A percentile compares a stretch with the other conserved stretches of the same genome.
Conservation (phyloP, 2,113 vertebrate species). For the Oreochromis tanganicae region DNA sequence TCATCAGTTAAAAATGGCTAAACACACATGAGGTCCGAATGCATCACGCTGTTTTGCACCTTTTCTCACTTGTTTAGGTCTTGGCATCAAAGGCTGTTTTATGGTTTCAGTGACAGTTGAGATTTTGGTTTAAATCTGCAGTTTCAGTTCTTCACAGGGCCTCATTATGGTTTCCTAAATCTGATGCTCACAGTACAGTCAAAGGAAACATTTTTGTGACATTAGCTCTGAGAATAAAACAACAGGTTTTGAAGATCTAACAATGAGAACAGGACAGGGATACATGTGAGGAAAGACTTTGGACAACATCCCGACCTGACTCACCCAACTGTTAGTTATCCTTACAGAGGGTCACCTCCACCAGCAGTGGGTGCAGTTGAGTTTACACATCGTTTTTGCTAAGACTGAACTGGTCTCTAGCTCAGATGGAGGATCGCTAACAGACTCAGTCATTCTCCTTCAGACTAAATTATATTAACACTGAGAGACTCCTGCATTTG, state of each 20-base stretch:
- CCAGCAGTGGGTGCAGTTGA: not conserved
- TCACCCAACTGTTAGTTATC: not conserved
- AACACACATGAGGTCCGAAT: not conserved
- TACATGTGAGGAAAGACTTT: not conserved
- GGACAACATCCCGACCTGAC: fast-evolving
- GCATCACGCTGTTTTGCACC: not conserved
- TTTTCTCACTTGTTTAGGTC: not conserved
- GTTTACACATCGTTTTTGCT: not conserved
- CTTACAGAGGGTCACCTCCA: fast-evolving
- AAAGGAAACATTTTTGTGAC: not conserved
- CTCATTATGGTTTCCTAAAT: not conserved
- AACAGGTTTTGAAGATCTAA: not conserved
- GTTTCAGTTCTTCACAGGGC: not conserved
- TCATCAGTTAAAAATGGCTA: not conserved
- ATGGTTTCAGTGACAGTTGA: not conserved
- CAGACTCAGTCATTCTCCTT: not conserved
- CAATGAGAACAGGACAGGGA: not conserved
- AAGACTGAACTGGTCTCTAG: not conserved
- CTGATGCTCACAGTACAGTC: not conserved
- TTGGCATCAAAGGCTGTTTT: fast-evolving
- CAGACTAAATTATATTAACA: not conserved
- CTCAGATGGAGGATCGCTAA: not conserved
- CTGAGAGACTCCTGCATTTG: not conserved
- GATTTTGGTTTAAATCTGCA: not conserved
- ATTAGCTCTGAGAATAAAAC: not conserved